A percentile compares a stretch with the other conserved stretches of the same genome.
These are phyloP conservation scores for Corythaeola cristata DNA, from an alignment of 2,113 vertebrate species.

Conservation along the genomic window DNA sequence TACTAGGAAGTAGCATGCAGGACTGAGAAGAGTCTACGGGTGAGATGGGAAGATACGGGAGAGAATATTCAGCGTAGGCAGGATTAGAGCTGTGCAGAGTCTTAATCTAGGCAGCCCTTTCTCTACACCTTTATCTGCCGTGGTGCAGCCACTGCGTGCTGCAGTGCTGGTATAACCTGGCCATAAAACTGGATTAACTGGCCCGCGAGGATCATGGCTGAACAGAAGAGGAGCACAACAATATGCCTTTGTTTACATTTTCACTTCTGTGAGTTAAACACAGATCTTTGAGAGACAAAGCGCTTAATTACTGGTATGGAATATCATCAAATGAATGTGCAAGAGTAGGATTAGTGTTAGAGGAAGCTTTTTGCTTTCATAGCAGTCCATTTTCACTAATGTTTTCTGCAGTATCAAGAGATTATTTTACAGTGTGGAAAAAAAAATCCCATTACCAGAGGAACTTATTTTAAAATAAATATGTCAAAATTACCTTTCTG, in stretches of 20 bases:
- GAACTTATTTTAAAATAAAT: slow-evolving; percentile 52
- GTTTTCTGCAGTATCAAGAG: not conserved
- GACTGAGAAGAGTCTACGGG: not conserved
- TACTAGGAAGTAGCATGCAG: not conserved
- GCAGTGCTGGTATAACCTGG: slow-evolving; percentile 62
- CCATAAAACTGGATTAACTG: slow-evolving; percentile 72
- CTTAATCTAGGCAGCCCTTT: slow-evolving; percentile 56
- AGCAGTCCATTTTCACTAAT: not conserved
- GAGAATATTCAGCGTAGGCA: slow-evolving; percentile 33
- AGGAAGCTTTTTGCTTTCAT: not conserved
- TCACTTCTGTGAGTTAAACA: not conserved
- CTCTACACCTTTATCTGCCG: slow-evolving; percentile 58
- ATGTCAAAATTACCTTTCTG: slow-evolving; percentile 30
- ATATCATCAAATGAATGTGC: not conserved
- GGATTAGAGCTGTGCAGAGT: slow-evolving; percentile 53
- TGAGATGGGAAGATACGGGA: not conserved
- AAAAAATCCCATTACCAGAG: not conserved
- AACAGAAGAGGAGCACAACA: slow-evolving; percentile 16
- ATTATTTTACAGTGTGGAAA: not conserved
- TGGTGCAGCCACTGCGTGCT: slow-evolving; percentile 35
- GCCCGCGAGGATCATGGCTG: slow-evolving; percentile 38
- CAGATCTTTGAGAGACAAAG: not conserved
- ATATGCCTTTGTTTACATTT: slow-evolving; percentile 49
- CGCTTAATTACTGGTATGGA: slow-evolving; percentile 15
- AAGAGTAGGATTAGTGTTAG: not conserved